phyloP scores from a whole-genome alignment of 2,797 vertebrate species.

The Enteromius trimaculatus region DNA sequence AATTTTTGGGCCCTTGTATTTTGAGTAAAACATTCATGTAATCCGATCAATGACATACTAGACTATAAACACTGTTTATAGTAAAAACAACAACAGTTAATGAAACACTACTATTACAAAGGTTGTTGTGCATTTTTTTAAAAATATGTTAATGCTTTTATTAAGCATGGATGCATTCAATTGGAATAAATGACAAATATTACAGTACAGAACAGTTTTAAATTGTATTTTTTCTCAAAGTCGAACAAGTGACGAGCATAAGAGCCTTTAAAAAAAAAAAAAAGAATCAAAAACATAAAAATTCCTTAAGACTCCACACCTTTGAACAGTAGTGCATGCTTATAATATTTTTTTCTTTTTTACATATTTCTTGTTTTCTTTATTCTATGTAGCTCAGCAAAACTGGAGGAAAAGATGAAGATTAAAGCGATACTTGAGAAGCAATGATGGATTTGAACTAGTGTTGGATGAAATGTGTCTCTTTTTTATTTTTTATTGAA shows the following conservation, averaged over 20 bases:
- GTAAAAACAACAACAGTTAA: not conserved
- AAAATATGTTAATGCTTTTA: not conserved
- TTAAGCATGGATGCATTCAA: not conserved
- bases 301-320: not conserved
- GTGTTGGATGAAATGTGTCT: constrained; percentile 23
- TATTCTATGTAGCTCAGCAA: constrained; percentile 87
- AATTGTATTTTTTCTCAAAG: not conserved
- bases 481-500: constrained; percentile 28
- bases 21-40: not conserved
- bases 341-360: not conserved
- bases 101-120: not conserved
- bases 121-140: not conserved
- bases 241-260: not conserved
- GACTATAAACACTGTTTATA: not conserved
- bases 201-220: not conserved
- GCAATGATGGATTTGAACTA: constrained; percentile 19
- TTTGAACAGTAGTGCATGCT: not conserved
- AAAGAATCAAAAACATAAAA: not conserved
- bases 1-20: not conserved
- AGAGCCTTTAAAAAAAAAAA: not conserved
- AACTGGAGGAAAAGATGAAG: constrained; percentile 93
- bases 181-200: not conserved
- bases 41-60: not conserved
- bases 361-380: constrained; percentile 58
- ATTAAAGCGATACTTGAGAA: constrained; percentile 70